Evolutionary conservation across 2,888 invertebrate genomes (phyloP).

Genomic region (Ditula angustiorana): DNA sequence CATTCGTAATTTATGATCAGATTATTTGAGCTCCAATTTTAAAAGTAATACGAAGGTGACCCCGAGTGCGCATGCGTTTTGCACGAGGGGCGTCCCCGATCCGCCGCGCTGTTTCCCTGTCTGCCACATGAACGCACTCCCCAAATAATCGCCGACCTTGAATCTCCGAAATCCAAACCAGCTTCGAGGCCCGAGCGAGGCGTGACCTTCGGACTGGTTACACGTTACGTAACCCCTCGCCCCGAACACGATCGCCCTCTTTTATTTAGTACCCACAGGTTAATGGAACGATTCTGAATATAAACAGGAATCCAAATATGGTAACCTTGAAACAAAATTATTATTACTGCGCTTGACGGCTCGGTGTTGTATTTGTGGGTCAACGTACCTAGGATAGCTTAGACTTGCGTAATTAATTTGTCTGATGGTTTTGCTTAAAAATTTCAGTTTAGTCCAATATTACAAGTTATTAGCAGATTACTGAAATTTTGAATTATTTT

Average conservation of each 20-base stretch:
- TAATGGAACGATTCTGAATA: conserved; percentile 6
- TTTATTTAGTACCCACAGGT: background rate
- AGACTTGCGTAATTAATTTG: background rate
- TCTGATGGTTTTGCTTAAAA: background rate
- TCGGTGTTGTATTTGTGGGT: conserved; percentile 12
- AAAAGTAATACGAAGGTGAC: conserved; percentile 54
- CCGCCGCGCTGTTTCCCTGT: conserved; percentile 46
- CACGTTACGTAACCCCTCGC: conserved; percentile 29
- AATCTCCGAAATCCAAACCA: conserved; percentile 49
- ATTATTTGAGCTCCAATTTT: background rate
- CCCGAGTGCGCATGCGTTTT: conserved; percentile 63
- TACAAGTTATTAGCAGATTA: background rate
- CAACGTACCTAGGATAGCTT: conserved; percentile 14
- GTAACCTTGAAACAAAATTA: conserved; percentile 21
- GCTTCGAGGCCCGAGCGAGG: conserved; percentile 22
- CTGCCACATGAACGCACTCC: conserved; percentile 48
- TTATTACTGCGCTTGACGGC: conserved; percentile 2
- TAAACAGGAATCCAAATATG: conserved; percentile 12
- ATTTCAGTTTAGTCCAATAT: background rate
- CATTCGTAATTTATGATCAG: background rate
- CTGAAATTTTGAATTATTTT: background rate
- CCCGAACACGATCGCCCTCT: conserved; percentile 11
- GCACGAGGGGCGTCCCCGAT: conserved; percentile 46
- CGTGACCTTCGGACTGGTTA: conserved; percentile 29
- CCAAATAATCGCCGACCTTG: conserved; percentile 57